These are phyloP conservation scores for Stictocephala bisonia DNA, from an alignment of 2,888 invertebrate genomes.

Conservation along the genomic window DNA sequence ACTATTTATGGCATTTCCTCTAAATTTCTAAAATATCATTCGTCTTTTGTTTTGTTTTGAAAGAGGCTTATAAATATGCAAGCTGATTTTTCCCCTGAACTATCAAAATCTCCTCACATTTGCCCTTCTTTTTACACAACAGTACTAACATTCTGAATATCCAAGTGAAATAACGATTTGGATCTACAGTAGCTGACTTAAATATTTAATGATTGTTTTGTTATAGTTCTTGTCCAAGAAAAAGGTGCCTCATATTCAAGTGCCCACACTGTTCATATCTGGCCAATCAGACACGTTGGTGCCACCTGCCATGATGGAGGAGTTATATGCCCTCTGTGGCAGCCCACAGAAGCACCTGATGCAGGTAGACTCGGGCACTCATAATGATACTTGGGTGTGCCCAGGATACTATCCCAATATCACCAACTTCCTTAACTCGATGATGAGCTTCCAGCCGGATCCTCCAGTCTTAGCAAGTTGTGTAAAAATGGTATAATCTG, in stretches of 20 bases:
- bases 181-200: no score
- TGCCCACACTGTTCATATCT: slow-evolving; percentile 88
- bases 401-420: slow-evolving; percentile 74
- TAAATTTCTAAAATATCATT: no score
- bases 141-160: no score
- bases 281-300: slow-evolving; percentile 89
- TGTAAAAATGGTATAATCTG: slow-evolving; percentile 35
- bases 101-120: no score
- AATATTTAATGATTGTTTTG: no score
- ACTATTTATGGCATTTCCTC: no score
- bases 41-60: no score
- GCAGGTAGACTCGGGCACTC: slow-evolving; percentile 85
- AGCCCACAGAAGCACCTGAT: slow-evolving; percentile 81
- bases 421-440: slow-evolving; percentile 52
- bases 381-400: slow-evolving; percentile 95
- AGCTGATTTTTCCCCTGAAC: no score
- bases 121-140: no score
- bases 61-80: no score
- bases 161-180: no score
- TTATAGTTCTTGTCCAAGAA: slow-evolving; percentile 78
- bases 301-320: slow-evolving; percentile 90
- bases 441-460: slow-evolving; percentile 46
- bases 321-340: slow-evolving; percentile 79
- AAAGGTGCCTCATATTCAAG: slow-evolving; percentile 78
- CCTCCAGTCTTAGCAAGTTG: slow-evolving; percentile 44